Percentiles rank a stretch among this genome's conserved stretches.
phyloP scores from a whole-genome alignment of 2,797 vertebrate species.

The Cossypha caffra region DNA sequence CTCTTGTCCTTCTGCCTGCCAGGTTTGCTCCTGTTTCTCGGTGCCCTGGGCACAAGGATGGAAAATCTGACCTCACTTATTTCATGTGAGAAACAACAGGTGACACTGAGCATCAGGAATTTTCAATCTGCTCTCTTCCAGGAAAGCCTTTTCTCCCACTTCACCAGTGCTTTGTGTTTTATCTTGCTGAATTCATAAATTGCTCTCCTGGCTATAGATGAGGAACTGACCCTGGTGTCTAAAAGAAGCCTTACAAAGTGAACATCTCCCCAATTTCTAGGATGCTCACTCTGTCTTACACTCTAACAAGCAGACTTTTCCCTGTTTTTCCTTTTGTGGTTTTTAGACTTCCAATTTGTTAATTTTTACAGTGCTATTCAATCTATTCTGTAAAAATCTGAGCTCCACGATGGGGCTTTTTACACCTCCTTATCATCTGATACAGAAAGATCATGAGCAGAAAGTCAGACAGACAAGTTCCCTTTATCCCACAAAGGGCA shows the following conservation, averaged over 20 bases:
- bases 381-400: neutral
- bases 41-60: rapidly evolving
- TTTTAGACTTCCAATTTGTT: neutral
- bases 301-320: neutral
- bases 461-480: neutral
- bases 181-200: neutral
- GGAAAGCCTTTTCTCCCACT: neutral
- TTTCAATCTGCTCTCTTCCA: neutral
- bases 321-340: neutral
- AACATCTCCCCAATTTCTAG: neutral
- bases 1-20: neutral
- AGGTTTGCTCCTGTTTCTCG: neutral
- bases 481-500: neutral
- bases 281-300: neutral
- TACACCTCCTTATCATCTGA: neutral
- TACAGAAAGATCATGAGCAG: neutral
- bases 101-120: neutral
- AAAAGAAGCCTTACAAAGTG: neutral
- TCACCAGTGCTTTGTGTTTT: neutral
- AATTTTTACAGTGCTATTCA: neutral
- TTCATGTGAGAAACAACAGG: neutral
- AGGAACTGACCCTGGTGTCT: neutral
- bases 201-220: neutral
- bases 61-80: neutral
- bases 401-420: neutral